phyloP scores from a whole-genome alignment of 2,797 vertebrate genomes.

The Zalophus californianus region DNA sequence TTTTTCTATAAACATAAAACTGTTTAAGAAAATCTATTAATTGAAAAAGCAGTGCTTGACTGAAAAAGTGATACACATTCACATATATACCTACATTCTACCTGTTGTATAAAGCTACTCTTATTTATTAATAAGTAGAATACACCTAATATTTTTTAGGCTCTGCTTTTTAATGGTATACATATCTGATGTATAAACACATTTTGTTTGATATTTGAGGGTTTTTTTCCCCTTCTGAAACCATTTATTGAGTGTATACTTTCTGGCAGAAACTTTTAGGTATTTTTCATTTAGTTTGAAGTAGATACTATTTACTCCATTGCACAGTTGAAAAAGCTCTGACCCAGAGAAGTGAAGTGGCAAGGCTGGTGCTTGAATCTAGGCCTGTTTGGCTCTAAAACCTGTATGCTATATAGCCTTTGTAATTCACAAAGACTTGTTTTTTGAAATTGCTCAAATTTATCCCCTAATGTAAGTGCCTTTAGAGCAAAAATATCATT shows the following conservation, averaged over 20 bases:
- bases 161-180: neutral
- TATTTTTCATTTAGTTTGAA: constrained; percentile 43
- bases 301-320: neutral
- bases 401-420: neutral
- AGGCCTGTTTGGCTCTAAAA: neutral
- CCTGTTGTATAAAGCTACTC: neutral
- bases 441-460: constrained; percentile 22
- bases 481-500: constrained; percentile 18
- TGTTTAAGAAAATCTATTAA: neutral
- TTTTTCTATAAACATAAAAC: neutral
- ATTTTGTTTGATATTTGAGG: neutral
- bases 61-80: neutral
- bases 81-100: neutral
- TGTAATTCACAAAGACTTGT: neutral
- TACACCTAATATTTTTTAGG: constrained; percentile 10
- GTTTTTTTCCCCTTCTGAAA: neutral
- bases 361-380: neutral
- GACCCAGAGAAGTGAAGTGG: neutral
- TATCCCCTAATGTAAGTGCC: neutral
- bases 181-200: neutral
- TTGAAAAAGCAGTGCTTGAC: constrained; percentile 17
- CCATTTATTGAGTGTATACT: neutral
- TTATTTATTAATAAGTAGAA: neutral
- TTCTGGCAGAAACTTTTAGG: constrained; percentile 7
- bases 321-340: neutral